Base-by-base conservation (phyloP, 2,888 invertebrate species). In the Leptopterna dolabrata region DNA sequence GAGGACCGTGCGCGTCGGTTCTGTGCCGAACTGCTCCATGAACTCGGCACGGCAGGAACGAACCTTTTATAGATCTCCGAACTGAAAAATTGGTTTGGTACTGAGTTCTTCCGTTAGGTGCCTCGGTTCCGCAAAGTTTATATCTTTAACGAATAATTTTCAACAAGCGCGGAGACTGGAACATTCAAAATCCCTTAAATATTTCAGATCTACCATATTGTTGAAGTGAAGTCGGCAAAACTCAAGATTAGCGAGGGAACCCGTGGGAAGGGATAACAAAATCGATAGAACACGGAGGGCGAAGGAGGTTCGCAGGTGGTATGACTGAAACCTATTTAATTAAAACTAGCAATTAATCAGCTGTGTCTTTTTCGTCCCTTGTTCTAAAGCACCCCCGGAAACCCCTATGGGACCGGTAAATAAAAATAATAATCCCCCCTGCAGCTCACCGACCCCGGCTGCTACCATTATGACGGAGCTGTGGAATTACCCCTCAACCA, bases 331-430 rank as follows among this genome's bases (percentile, higher is more conserved):
- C 83, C 83, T 83, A 83, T 83, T 83, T 83, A 83, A 83, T 83
- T 83, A 83, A 83, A 83, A 83, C 70, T 71, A 71, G 83, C 83
- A 83, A 83, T 83, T 83, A 83, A 83, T 83, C 83, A 83, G 83
- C 83, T 36, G 63, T 41, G 70, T 83, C 70, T 83, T 63, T n/a
- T 63, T 36, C 83, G 63, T 27, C 71, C 71, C 43, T 45, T 27
- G 45, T 45, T 47, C 47, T 47, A 43, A 27, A 43, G 43, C 43
- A 45, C 43, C 45, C 43, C 78, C 45, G 43, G 41, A 71, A 63
- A 14, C 83, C 63, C 63, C 63, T 63, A 70, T 63, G 70, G 70
- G 63, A 63, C 43, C 83, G 30, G 83, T 83, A 83, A 83, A 83
- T 83, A 83, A 83, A 83, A 83, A 83, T 83, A 83, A 83, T 83